A percentile compares a stretch with the other conserved stretches of the same genome.
These are phyloP conservation scores for Cydia splendana DNA, from an alignment of 1,140 invertebrate genomes.

Conservation along the genomic window DNA sequence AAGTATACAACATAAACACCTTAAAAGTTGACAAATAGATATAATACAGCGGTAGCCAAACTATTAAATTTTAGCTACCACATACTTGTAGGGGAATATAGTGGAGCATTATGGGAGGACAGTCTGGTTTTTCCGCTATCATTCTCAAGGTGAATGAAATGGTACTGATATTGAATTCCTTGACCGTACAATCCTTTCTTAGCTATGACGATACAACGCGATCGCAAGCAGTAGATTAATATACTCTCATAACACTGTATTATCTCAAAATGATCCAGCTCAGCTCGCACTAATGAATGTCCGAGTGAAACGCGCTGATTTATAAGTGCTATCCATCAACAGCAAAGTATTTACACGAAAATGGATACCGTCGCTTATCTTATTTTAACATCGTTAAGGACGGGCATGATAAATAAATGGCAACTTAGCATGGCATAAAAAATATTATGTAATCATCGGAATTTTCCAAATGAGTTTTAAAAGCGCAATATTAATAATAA, in stretches of 20 bases:
- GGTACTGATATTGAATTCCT: too few relatives aligned
- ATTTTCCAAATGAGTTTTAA: background rate
- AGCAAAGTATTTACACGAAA: background rate
- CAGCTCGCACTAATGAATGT: background rate
- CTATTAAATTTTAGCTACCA: too few relatives aligned
- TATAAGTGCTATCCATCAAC: background rate
- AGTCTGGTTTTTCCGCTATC: too few relatives aligned
- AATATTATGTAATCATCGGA: too few relatives aligned
- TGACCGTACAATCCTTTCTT: background rate
- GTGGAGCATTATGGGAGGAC: too few relatives aligned
- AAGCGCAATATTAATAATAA: background rate
- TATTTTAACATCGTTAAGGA: background rate
- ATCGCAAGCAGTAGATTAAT: background rate
- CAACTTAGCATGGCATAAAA: too few relatives aligned
- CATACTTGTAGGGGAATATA: too few relatives aligned
- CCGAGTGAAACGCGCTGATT: background rate
- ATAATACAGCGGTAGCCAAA: too few relatives aligned
- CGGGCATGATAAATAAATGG: too few relatives aligned
- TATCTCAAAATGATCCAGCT: background rate
- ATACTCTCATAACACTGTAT: conserved; percentile 7
- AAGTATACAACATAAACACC: too few relatives aligned
- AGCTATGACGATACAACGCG: background rate
- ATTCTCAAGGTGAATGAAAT: too few relatives aligned
- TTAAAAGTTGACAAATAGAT: too few relatives aligned
- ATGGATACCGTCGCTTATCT: background rate